Evolutionary conservation across 1,140 invertebrate species (phyloP).

Genomic region (Choristoneura fumiferana): DNA sequence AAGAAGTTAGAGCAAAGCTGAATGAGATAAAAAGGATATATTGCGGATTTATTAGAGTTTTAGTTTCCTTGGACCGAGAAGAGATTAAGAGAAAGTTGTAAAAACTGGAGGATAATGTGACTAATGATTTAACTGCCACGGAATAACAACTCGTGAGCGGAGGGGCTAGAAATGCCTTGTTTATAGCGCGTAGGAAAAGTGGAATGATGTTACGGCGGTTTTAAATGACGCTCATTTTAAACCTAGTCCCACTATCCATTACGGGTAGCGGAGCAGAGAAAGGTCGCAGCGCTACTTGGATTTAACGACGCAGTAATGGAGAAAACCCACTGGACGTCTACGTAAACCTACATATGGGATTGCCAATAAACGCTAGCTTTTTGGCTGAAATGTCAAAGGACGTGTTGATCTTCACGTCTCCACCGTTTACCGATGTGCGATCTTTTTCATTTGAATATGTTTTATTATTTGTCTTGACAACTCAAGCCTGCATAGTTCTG

Average conservation of each 20-base stretch:
- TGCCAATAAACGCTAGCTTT: slow-evolving; percentile 10
- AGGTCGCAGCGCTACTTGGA: slow-evolving; percentile 13
- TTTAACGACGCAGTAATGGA: slow-evolving; percentile 18
- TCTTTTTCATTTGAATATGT: too few relatives aligned
- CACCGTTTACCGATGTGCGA: too few relatives aligned
- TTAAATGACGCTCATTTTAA: slow-evolving; percentile 13
- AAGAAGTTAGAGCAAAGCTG: background rate
- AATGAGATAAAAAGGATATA: slow-evolving; percentile 9
- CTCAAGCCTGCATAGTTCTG: too few relatives aligned
- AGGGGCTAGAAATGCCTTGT: background rate
- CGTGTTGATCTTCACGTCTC: too few relatives aligned
- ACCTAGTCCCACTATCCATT: slow-evolving; percentile 10
- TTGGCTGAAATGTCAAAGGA: background rate
- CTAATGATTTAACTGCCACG: background rate
- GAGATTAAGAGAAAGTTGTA: slow-evolving; percentile 16
- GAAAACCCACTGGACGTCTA: background rate
- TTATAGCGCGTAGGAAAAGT: slow-evolving; percentile 4
- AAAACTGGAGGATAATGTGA: background rate
- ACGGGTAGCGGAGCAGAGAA: slow-evolving; percentile 4
- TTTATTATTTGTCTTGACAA: too few relatives aligned
- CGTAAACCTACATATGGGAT: background rate
- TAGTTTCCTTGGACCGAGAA: slow-evolving; percentile 1
- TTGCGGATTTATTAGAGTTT: slow-evolving; percentile 13
- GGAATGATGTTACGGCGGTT: background rate
- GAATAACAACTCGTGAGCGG: background rate